A percentile compares a stretch with the other conserved stretches of the same genome.
These are phyloP conservation scores for Takifugu rubripes DNA, from an alignment of 2,797 vertebrate species.

Conservation along the genomic window DNA sequence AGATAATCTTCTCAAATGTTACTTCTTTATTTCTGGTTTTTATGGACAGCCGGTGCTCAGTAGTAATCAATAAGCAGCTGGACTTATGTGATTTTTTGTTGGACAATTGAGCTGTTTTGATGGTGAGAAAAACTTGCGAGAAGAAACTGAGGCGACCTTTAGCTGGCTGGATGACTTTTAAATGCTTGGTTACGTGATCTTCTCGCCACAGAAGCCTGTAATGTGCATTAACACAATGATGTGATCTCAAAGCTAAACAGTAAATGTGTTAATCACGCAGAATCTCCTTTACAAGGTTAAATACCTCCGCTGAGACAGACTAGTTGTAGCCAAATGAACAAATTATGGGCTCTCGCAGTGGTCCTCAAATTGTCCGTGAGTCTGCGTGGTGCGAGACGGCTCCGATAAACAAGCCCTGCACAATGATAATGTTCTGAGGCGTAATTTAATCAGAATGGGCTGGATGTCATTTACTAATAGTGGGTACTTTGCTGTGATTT, in stretches of 20 bases:
- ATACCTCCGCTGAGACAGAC: constrained; percentile 9
- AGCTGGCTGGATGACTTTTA: background rate
- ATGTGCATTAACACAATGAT: background rate
- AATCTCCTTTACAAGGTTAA: background rate
- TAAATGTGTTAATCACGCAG: background rate
- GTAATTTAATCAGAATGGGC: constrained; percentile 78
- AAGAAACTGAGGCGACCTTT: background rate
- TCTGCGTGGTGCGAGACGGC: constrained; percentile 38
- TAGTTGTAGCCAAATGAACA: constrained; percentile 46
- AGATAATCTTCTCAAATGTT: constrained; percentile 28
- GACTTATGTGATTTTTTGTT: background rate
- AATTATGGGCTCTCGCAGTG: constrained; percentile 34
- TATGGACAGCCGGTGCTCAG: constrained; percentile 5
- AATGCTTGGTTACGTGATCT: background rate
- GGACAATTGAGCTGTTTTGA: background rate
- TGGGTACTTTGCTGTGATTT: constrained; percentile 75
- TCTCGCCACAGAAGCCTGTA: background rate
- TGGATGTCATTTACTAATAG: constrained; percentile 75
- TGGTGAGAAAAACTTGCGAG: background rate
- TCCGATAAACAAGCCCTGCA: constrained; percentile 56
- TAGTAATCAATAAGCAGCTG: constrained; percentile 10
- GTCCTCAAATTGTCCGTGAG: constrained; percentile 26
- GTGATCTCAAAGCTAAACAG: constrained; percentile 1
- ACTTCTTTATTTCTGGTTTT: constrained; percentile 31
- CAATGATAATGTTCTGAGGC: constrained; percentile 63